phyloP scores from a whole-genome alignment of 2,888 invertebrate genomes.

The Netelia inedita region DNA sequence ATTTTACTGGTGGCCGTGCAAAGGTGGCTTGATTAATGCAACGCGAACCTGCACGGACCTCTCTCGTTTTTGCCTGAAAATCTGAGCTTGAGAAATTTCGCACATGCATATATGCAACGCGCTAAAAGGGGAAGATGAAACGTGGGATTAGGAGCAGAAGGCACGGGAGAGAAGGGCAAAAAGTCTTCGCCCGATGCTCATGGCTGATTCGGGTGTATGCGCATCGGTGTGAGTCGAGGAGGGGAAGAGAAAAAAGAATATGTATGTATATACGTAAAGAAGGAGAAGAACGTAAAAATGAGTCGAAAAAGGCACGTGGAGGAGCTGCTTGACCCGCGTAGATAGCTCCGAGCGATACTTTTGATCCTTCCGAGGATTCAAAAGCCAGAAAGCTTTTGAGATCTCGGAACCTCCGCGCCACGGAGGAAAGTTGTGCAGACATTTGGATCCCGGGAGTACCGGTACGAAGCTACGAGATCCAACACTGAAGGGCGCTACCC shows the following conservation, averaged over 20 bases:
- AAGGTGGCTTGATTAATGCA: slow-evolving; percentile 57
- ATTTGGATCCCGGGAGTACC: slow-evolving; percentile 36
- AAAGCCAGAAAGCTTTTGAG: slow-evolving; percentile 72
- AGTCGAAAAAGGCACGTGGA: slow-evolving; percentile 36
- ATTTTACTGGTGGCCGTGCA: slow-evolving; percentile 12
- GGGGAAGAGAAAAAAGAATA: slow-evolving; percentile 21
- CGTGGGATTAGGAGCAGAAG: slow-evolving; percentile 37
- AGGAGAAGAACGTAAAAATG: background rate
- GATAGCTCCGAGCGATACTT: slow-evolving; percentile 73
- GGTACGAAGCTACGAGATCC: slow-evolving; percentile 68
- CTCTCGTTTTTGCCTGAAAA: slow-evolving; percentile 24
- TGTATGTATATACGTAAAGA: background rate
- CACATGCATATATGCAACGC: slow-evolving; percentile 41
- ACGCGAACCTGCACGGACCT: slow-evolving; percentile 31
- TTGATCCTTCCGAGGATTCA: slow-evolving; percentile 75
- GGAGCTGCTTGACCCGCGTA: slow-evolving; percentile 69
- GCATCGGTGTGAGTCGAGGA: slow-evolving; percentile 50
- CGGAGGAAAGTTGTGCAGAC: slow-evolving; percentile 38
- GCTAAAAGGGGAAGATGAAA: slow-evolving; percentile 50
- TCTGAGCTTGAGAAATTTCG: slow-evolving; percentile 26
- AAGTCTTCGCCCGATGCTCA: slow-evolving; percentile 52
- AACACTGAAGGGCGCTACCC: slow-evolving; percentile 64
- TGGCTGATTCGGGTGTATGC: slow-evolving; percentile 40
- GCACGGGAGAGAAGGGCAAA: slow-evolving; percentile 36
- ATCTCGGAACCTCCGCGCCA: slow-evolving; percentile 47